These are phyloP conservation scores for Drosophila yooni DNA, from an alignment of 2,888 invertebrate genomes.

Conservation along the genomic window DNA sequence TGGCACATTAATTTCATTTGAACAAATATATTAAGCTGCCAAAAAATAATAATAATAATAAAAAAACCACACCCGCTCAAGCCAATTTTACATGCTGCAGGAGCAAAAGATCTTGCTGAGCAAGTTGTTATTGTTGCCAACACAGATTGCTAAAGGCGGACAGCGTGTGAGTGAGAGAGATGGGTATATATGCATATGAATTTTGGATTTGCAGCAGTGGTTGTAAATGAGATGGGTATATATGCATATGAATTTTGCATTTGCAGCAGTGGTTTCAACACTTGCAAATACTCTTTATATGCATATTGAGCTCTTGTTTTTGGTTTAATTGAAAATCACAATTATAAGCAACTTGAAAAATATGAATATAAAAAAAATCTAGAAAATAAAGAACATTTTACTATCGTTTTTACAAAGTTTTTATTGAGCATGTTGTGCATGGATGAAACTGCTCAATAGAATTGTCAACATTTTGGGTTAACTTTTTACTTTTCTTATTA, in stretches of 20 bases:
- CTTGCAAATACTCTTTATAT: background rate
- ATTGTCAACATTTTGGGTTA: background rate
- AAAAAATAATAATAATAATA: conserved; percentile 17
- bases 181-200: background rate
- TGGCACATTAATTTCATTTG: background rate
- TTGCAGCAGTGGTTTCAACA: background rate
- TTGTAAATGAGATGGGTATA: background rate
- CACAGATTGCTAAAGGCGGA: background rate
- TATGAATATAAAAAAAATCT: background rate
- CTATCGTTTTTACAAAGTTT: no score
- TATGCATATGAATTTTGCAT: background rate
- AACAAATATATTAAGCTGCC: conserved; percentile 51
- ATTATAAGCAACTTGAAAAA: background rate
- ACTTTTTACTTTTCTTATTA: background rate
- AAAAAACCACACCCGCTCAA: conserved; percentile 61
- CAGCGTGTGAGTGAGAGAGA: background rate
- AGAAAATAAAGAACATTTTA: background rate
- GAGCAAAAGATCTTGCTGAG: conserved; percentile 19
- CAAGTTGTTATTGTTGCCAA: conserved; percentile 4
- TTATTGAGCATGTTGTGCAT: no score
- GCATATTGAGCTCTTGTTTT: background rate
- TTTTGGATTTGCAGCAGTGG: background rate
- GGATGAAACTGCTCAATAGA: background rate
- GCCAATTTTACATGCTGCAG: conserved; percentile 19
- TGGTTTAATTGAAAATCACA: background rate